Conservation (phyloP, 2,113 vertebrate species). For the Eidolon helvum region DNA sequence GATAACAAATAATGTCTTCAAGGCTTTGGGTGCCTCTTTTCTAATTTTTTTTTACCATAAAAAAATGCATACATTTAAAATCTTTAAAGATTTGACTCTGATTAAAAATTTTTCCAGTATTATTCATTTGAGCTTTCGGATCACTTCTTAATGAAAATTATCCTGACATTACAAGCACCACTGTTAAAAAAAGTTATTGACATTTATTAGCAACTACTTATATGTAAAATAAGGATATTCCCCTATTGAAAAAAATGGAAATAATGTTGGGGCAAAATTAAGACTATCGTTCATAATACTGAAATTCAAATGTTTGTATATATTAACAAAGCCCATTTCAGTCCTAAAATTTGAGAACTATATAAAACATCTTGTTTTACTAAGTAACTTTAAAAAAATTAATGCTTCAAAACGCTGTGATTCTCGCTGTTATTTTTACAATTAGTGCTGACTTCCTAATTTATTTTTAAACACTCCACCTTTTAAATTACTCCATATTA, state of each 20-base stretch:
- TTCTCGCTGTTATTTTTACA: constrained; percentile 1
- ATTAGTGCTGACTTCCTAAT: background rate
- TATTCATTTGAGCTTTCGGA: background rate
- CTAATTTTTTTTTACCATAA: background rate
- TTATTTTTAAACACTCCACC: background rate
- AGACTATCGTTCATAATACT: background rate
- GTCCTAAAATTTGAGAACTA: background rate
- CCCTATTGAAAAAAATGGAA: background rate
- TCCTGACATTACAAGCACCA: background rate
- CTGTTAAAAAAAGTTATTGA: background rate
- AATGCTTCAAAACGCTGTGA: background rate
- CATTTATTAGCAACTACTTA: background rate
- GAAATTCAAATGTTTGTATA: background rate
- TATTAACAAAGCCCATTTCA: background rate
- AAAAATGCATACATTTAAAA: background rate
- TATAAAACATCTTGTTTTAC: background rate
- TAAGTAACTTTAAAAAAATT: background rate
- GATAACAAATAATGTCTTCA: background rate
- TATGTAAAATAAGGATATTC: background rate
- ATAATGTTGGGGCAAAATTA: background rate
- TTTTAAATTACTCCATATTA: background rate
- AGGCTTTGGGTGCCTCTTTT: background rate
- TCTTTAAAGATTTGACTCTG: background rate
- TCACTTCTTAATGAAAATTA: constrained; percentile 9
- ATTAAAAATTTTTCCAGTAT: background rate